Evolutionary conservation across 2,113 vertebrate genomes (phyloP).

Genomic region (Melanerpes formicivorus): DNA sequence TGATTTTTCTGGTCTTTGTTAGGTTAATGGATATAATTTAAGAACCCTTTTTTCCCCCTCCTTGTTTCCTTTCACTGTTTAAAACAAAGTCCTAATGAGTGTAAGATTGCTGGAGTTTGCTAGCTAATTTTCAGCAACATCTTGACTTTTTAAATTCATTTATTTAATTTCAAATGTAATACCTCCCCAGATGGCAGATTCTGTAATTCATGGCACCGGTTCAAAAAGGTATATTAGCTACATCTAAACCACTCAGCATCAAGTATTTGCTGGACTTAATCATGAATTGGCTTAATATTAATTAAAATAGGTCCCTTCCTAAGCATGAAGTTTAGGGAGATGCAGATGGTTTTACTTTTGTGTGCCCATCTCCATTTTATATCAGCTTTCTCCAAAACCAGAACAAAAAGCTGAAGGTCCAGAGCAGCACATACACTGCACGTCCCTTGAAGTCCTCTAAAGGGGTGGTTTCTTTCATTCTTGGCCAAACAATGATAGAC

Average conservation of each 20-base stretch:
- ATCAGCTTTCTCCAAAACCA: not conserved
- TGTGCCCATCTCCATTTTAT: slow-evolving; percentile 12
- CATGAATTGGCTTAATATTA: slow-evolving; percentile 65
- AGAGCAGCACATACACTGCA: slow-evolving; percentile 9
- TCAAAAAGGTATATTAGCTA: slow-evolving; percentile 79
- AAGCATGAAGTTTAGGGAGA: slow-evolving; percentile 52
- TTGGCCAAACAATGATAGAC: slow-evolving; percentile 70
- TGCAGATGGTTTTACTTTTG: slow-evolving; percentile 52
- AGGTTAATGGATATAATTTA: slow-evolving; percentile 68
- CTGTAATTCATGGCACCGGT: slow-evolving; percentile 79
- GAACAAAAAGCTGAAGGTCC: slow-evolving; percentile 27
- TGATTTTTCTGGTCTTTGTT: slow-evolving; percentile 44
- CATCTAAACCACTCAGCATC: slow-evolving; percentile 66
- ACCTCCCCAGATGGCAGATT: slow-evolving; percentile 77
- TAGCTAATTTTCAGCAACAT: slow-evolving; percentile 76
- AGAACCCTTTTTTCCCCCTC: slow-evolving; percentile 19
- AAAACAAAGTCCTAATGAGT: slow-evolving; percentile 35
- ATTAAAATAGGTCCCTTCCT: slow-evolving; percentile 73
- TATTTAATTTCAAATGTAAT: slow-evolving; percentile 73
- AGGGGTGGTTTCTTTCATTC: slow-evolving; percentile 65
- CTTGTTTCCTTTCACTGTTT: slow-evolving; percentile 19
- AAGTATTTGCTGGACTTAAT: slow-evolving; percentile 63
- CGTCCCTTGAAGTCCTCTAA: slow-evolving; percentile 54
- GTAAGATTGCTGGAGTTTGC: slow-evolving; percentile 69
- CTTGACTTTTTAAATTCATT: slow-evolving; percentile 46